phyloP scores from a whole-genome alignment of 1,140 invertebrate species.

The Eupeodes corollae region DNA sequence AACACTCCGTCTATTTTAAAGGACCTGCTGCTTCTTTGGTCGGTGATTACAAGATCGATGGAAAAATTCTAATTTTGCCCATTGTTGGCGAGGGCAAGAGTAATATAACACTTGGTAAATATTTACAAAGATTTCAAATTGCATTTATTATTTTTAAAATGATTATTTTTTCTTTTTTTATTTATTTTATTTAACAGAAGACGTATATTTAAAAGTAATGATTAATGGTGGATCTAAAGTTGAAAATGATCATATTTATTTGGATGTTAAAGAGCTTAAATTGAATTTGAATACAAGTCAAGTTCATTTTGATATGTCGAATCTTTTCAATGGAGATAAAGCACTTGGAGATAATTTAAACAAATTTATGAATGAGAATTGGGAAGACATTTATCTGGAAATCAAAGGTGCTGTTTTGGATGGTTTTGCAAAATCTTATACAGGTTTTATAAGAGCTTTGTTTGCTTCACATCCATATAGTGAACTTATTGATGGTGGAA shows the following conservation, averaged over 20 bases:
- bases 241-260: slow-evolving; percentile 17
- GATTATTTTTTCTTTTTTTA: not conserved
- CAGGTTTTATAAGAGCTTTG: slow-evolving; percentile 39
- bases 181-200: too few relatives aligned
- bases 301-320: slow-evolving; percentile 21
- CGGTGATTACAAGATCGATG: slow-evolving; percentile 41
- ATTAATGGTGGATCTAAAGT: slow-evolving; percentile 12
- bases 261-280: slow-evolving; percentile 13
- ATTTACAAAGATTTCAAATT: not conserved
- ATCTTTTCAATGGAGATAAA: slow-evolving; percentile 38
- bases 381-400: slow-evolving; percentile 39
- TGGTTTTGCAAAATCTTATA: slow-evolving; percentile 38
- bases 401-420: slow-evolving; percentile 37
- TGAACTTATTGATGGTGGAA: slow-evolving; percentile 16
- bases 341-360: slow-evolving; percentile 33
- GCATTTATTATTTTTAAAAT: too few relatives aligned
- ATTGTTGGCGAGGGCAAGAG: slow-evolving; percentile 41
- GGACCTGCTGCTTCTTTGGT: slow-evolving; percentile 25
- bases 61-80: slow-evolving; percentile 43
- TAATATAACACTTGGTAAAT: slow-evolving; percentile 17
- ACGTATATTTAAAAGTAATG: slow-evolving; percentile 8
- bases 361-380: slow-evolving; percentile 38
- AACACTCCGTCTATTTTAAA: slow-evolving; percentile 12
- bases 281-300: slow-evolving; percentile 8
- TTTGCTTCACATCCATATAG: slow-evolving; percentile 37